Conservation (phyloP, 2,888 invertebrate genomes). For the Margaritifera margaritifera region DNA sequence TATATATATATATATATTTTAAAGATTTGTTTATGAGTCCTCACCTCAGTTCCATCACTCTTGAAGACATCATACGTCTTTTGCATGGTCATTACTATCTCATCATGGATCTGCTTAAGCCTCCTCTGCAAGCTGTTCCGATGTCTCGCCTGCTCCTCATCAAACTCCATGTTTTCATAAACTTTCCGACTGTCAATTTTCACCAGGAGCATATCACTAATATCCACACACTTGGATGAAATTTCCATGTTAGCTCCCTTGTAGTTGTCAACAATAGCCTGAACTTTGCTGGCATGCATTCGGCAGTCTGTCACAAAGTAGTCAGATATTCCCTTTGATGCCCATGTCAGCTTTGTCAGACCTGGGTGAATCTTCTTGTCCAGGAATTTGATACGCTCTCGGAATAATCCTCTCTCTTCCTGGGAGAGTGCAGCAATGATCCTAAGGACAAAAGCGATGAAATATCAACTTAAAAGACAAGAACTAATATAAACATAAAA, state of each 20-base stretch:
- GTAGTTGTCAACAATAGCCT: constrained; percentile 86
- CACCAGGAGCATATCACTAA: constrained; percentile 71
- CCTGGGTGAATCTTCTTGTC: constrained; percentile 75
- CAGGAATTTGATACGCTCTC: constrained; percentile 79
- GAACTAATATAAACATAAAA: constrained; percentile 1
- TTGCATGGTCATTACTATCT: constrained; percentile 68
- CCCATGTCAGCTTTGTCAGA: constrained; percentile 73
- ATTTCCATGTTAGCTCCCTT: constrained; percentile 82
- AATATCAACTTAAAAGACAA: neutral
- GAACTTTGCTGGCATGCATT: constrained; percentile 68
- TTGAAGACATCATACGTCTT: constrained; percentile 70
- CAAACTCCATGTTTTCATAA: constrained; percentile 72
- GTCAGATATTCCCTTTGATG: constrained; percentile 70
- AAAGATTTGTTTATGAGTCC: neutral
- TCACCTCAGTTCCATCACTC: constrained; percentile 65
- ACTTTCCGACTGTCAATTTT: constrained; percentile 70
- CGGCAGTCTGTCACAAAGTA: constrained; percentile 72
- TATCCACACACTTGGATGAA: constrained; percentile 66
- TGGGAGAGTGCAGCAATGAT: constrained; percentile 84
- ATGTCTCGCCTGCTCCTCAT: constrained; percentile 72
- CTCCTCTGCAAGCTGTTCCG: constrained; percentile 74
- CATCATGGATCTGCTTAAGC: constrained; percentile 65
- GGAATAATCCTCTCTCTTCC: constrained; percentile 85
- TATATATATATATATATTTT: no score
- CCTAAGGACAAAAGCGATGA: constrained; percentile 67